Conservation (phyloP, 2,888 invertebrate species). For the Thymelicus acteon region DNA sequence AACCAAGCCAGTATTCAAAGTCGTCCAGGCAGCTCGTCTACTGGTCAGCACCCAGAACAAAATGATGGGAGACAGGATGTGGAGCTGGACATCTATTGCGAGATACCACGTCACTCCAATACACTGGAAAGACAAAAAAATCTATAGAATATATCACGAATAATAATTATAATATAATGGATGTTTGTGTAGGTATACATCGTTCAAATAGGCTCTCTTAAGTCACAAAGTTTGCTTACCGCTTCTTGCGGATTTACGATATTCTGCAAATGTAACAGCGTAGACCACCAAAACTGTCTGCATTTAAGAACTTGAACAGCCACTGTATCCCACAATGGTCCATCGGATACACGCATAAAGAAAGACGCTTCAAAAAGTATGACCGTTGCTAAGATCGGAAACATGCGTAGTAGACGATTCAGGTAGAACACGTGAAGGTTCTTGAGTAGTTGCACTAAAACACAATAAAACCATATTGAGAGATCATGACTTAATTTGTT, state of each 20-base stretch:
- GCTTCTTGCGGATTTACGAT: constrained; percentile 51
- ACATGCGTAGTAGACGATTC: constrained; percentile 61
- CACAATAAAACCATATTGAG: too few relatives aligned
- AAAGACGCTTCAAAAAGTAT: constrained; percentile 57
- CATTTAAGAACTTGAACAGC: constrained; percentile 50
- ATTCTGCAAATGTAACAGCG: constrained; percentile 65
- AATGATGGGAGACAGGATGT: constrained; percentile 65
- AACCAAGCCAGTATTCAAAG: constrained; percentile 50
- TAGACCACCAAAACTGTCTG: constrained; percentile 64
- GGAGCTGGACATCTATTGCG: constrained; percentile 68
- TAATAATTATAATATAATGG: constrained; percentile 11
- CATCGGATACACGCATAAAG: constrained; percentile 55
- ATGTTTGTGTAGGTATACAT: too few relatives aligned
- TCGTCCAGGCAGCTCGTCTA: constrained; percentile 55
- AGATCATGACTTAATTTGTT: too few relatives aligned
- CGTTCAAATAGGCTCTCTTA: too few relatives aligned
- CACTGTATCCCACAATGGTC: constrained; percentile 54
- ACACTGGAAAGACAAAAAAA: constrained; percentile 56
- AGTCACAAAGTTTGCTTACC: constrained; percentile 46
- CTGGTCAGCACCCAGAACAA: constrained; percentile 61
- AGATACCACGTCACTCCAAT: constrained; percentile 67
- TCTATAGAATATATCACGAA: not conserved
- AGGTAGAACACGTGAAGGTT: constrained; percentile 63
- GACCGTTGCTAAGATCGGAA: constrained; percentile 57
- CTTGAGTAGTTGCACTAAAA: constrained; percentile 46